Evolutionary conservation across 2,797 vertebrate genomes (phyloP), one percentile per base, ranked within the genome.

Genomic region (Aeoliscus strigatus): DNA sequence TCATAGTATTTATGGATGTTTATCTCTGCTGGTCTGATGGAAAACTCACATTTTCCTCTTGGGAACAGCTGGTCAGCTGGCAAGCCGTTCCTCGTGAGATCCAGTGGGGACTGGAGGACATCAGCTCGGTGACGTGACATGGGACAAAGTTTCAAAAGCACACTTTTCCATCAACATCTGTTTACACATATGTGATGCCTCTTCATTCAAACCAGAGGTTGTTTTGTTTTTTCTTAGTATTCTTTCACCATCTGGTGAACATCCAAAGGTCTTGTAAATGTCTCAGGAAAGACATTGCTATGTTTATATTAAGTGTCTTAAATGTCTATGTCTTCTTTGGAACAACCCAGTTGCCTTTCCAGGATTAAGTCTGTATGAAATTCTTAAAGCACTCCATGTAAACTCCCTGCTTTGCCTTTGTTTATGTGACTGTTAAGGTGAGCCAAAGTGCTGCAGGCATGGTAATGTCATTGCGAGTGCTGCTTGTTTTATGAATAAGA

Each of bases 41-140:
- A 78, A 82, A 63, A 60, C 75, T 84, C 70, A 83, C 66, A 80
- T 81, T 84, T 87, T 86, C 85, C 85, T 82, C 61, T 80, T 31
- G 72, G 79, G 70, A 79, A 73, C 73, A 61, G 51, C 51, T 65
- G 63, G 64, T 69, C 72, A 81, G 56, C 53, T 28, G 54, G 39
- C 41, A 38, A 45, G 35, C 56, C 30, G 64, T 49, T 62, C 57
- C 54, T 66, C 31, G 7, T 27, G 49, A 46, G 59, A 59, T 45
- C n/a, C 33, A 12, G 25, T 30, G 18, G 37, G 21, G 29, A n/a
- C 58, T 56, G 40, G 35, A 52, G 60, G 41, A 66, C n/a, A n/a
- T n/a, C 37, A 50, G 50, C 37, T 56, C 28, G 53, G 48, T 29
- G 70, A 71, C 32, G 14, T 36, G 56, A 40, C 36, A 41, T 29